Evolutionary conservation across 64 coral and sea anemone genomes (phyloP), one percentile per base, ranked within the genome.

Genomic region (Montipora sp.): DNA sequence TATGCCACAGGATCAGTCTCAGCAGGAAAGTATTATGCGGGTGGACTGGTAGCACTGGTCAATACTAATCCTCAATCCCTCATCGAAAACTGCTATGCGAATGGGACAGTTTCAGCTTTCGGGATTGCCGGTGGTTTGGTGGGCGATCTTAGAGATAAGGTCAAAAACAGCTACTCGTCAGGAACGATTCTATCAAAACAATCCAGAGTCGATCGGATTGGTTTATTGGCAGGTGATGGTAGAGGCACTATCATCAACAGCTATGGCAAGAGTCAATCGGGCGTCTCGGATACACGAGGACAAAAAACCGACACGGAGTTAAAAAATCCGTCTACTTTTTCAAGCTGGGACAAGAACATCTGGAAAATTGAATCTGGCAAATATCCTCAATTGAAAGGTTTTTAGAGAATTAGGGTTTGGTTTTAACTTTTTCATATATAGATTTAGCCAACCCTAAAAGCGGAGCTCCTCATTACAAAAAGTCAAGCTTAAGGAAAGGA

Each of bases 271-370:
- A 36, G 43, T 36, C 75, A 77, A 77, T 47, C 43, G 3, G 75
- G 75, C 43, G 43, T 45, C 43, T 46, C 75, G 43, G 48, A 77
- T 45, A 77, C 1, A 48, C 45, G 24, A 46, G 75, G 75, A 15
- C 24, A 36, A 48, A 77, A 77, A 77, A 77, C 75, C 15, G 75
- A 77, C 43, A 48, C 75, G 36, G 75, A 77, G 43, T 77, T 77
- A 77, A 77, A 77, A 45, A 48, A 8, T 16, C 75, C 75, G 14
- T 77, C 75, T 50, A 77, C 75, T 45, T 77, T 77, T 77, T 46
- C 44, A 46, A 45, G 75, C 43, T 77, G 75, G 75, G 75, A 77
- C 45, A 77, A 36, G 45, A 36, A 45, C 75, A 12, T 77, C 10
- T 77, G 75, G 75, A 77, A 48, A 77, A 15, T 77, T 0, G 43